Evolutionary conservation across 1,140 invertebrate species (phyloP).

Genomic region (Tetranychus cinnabarinus): DNA sequence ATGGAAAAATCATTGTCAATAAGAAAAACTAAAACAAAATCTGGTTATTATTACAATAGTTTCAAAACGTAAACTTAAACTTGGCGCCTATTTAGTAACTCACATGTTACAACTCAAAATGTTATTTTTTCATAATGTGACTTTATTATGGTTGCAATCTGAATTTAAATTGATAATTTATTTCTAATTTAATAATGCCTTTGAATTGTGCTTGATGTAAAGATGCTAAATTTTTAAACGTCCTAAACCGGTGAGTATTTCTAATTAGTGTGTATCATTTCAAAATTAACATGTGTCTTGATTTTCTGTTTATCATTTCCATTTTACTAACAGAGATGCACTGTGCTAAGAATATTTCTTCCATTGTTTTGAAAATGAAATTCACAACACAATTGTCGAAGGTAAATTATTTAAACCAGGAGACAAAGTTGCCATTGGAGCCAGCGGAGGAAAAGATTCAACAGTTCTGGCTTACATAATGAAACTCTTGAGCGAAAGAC

Average conservation of each 20-base stretch:
- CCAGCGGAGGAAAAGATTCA: slow-evolving; percentile 96
- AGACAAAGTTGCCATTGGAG: slow-evolving; percentile 76
- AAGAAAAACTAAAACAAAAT: too few relatives aligned
- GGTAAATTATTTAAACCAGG: slow-evolving; percentile 62
- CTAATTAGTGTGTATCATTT: not conserved
- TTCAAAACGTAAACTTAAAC: too few relatives aligned
- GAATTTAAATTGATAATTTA: not conserved
- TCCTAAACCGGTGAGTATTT: slow-evolving; percentile 16
- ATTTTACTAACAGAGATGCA: slow-evolving; percentile 36
- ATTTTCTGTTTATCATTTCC: too few relatives aligned
- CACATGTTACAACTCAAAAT: too few relatives aligned
- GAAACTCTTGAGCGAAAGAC: slow-evolving; percentile 68
- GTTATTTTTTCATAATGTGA: too few relatives aligned
- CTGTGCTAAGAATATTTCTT: slow-evolving; percentile 91
- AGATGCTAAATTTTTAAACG: slow-evolving; percentile 12
- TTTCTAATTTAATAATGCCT: slow-evolving; percentile 1
- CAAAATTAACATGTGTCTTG: not conserved
- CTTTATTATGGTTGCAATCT: not conserved
- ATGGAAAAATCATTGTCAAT: too few relatives aligned
- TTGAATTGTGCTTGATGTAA: slow-evolving; percentile 11
- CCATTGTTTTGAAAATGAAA: slow-evolving; percentile 77
- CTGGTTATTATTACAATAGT: too few relatives aligned
- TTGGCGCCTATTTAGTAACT: too few relatives aligned
- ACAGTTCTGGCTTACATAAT: slow-evolving; percentile 83
- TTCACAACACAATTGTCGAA: slow-evolving; percentile 73